Base-by-base conservation (phyloP, 2,113 vertebrate genomes). In the Hippocampus guttulatus region DNA sequence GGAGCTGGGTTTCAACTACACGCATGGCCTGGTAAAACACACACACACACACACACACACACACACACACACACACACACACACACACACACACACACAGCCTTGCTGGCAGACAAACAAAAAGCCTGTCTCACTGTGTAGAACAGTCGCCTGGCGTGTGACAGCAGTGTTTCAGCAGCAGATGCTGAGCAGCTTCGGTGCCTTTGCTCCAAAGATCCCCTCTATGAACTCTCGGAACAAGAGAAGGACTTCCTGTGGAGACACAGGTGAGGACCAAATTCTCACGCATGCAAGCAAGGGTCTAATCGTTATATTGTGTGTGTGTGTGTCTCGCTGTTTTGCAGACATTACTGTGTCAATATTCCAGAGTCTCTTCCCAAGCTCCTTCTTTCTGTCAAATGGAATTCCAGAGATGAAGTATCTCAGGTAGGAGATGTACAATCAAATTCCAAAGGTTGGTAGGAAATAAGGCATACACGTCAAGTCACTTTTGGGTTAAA, bases 361-460 rank as follows among this genome's bases (percentile, higher is more conserved):
- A 91, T 93, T 21, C 92, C 93, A 1, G 93, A 94, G 81, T 91
- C 90, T 61, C 93, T 98, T 49, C 95, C 96, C 12, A 98, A 98
- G 81, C 88, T 98, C 81, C 94, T 98, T 66, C 78, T 98, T 80
- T 96, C 96, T 21, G 96, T 98, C 78, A 98, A 98, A 83, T 98
- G 96, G 96, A 98, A 97, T 90, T 96, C 95, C 75, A 94, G 96
- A 92, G 96, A 98, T 87, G 96, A 98, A 93, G 96, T 96, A 72
- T 92, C 95, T 21, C 96, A 98, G 95, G 96, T 98, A 93, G 16
- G 30, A 2, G 68, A 18, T 60, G 57, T 30, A 7, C 27, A 61
- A 61, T 2, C 27, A 16, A 61, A 5, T 58, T 27, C 23, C n/a
- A 58, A 27, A 58, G 23, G 20, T 54, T 8, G 54, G 54, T 4